Percentiles rank a stretch among this genome's conserved stretches.
Conservation (phyloP, 2,888 invertebrate genomes). For the Villa cingulata region DNA sequence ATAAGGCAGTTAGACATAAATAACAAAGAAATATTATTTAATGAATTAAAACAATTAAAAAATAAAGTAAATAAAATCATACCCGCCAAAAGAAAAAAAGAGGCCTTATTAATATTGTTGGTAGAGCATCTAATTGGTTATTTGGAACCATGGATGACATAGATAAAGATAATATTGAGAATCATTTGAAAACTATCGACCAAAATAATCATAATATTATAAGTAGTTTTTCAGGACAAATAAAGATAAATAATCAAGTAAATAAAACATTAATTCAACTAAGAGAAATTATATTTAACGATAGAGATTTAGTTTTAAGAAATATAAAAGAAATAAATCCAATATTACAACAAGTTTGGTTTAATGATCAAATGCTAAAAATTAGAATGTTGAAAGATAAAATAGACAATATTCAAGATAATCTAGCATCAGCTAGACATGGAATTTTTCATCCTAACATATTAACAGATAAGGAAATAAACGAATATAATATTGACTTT, state of each 20-base stretch:
- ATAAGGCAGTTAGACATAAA: no score
- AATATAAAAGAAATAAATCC: background rate
- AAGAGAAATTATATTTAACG: background rate
- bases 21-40: background rate
- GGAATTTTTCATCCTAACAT: no score
- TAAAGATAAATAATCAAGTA: background rate
- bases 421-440: no score
- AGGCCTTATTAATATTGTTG: constrained; percentile 5
- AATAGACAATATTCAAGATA: no score
- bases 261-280: background rate
- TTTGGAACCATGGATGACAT: no score
- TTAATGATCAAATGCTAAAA: background rate
- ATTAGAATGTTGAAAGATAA: background rate
- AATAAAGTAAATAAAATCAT: background rate
- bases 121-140: no score
- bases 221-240: background rate
- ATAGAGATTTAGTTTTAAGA: background rate
- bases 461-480: background rate
- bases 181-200: no score
- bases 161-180: no score
- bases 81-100: background rate
- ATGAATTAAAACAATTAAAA: constrained; percentile 2
- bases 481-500: constrained; percentile 1
- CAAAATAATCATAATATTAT: no score
- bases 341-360: background rate